Evolutionary conservation across 2,113 vertebrate genomes (phyloP).

Genomic region (Ammodytes marinus): DNA sequence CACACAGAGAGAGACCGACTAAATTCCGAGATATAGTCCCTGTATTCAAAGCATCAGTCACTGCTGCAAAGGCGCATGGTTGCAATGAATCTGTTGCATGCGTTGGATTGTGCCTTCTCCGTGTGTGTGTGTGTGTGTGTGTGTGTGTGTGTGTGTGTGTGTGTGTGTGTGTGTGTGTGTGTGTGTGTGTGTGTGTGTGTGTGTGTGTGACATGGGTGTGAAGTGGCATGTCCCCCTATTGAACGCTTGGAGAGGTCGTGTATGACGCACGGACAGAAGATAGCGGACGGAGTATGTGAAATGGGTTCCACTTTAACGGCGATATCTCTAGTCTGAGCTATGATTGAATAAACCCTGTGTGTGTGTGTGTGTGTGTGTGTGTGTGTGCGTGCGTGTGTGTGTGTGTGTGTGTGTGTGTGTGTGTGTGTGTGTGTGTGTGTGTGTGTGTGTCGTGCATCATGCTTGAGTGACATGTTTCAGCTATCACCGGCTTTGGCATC

Average conservation of each 20-base stretch:
- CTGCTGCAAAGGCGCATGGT: not conserved
- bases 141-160: not conserved
- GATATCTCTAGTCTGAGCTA: not conserved
- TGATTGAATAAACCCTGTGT: no score
- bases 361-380: no score
- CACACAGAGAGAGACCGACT: not conserved
- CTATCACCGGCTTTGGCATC: not conserved
- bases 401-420: no score
- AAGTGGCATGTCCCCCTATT: not conserved
- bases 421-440: no score
- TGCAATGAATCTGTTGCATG: not conserved
- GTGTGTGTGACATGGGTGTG: constrained; percentile 4
- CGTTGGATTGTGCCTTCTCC: not conserved
- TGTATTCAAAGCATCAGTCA: not conserved
- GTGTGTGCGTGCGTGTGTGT: no score
- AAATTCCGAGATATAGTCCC: constrained; percentile 15
- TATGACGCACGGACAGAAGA: constrained; percentile 18
- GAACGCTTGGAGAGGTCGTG: constrained; percentile 37
- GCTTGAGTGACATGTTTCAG: no score
- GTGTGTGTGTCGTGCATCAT: no score
- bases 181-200: not conserved
- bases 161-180: no score
- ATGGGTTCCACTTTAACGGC: not conserved
- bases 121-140: no score
- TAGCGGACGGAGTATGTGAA: no score